Conservation (phyloP, 2,113 vertebrate species). For the Haemorhous mexicanus region DNA sequence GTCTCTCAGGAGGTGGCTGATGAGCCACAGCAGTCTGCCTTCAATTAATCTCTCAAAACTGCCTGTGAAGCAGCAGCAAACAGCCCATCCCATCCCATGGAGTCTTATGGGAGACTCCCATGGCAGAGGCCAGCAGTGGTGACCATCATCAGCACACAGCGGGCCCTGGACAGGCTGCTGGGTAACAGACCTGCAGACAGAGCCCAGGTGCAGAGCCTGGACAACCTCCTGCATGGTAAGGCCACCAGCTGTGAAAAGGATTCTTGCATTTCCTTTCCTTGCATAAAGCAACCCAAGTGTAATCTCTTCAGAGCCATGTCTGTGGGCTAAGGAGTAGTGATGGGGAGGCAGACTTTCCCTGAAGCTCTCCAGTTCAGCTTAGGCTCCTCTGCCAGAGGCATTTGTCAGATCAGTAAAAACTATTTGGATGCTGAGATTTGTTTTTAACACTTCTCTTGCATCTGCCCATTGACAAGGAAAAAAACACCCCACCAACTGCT, state of each 20-base stretch:
- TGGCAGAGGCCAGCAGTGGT: neutral
- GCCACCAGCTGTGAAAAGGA: neutral
- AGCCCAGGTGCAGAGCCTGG: neutral
- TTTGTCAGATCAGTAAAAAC: neutral
- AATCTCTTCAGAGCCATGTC: neutral
- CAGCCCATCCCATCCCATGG: neutral
- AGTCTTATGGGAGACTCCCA: rapidly evolving
- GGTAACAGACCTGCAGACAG: neutral
- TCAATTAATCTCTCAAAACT: neutral
- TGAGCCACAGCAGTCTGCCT: neutral
- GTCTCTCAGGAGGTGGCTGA: neutral
- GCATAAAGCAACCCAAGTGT: neutral
- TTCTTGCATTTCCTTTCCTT: neutral
- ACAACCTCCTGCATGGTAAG: neutral
- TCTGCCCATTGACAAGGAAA: neutral
- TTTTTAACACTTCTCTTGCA: neutral
- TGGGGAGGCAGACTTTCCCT: neutral
- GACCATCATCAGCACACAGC: neutral
- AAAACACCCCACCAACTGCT: neutral
- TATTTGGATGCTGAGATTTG: neutral
- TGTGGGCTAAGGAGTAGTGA: neutral
- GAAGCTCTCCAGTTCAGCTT: neutral
- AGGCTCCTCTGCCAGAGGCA: neutral
- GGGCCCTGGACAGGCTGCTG: neutral
- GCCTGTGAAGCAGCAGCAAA: neutral